Base-by-base conservation (phyloP, 2,888 invertebrate genomes). In the Synanthedon myopaeformis region DNA sequence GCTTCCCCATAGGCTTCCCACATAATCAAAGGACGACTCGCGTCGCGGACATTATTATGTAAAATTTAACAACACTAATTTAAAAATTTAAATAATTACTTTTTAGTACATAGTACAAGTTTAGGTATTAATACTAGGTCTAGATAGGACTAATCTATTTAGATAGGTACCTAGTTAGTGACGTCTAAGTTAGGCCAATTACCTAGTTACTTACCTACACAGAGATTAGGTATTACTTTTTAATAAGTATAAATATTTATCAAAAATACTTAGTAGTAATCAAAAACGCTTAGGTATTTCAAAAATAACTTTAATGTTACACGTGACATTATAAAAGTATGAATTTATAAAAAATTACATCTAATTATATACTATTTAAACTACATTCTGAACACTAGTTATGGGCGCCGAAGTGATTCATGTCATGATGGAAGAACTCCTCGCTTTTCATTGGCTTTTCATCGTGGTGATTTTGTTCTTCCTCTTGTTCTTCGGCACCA, bases 401-500 rank as follows among this genome's bases (percentile, higher is more conserved):
- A 45, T n/a, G 45, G 11, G 45, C 49, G 17, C 14, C 19, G 14
- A 19, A 1, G 4, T 13, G 12, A 45, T 13, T 45, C 17, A 17
- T 17, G 11, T 49, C 23, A 49, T 49, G 49, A 23, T 10, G 14
- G 5, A 14, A 13, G 5, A 12, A 12, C 4, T 50, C 42, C 11
- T 48, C 23, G n/a, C 45, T 14, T 13, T 45, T 6, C 45, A 13
- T 14, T 45, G 58, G 41, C 11, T 54, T 53, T 50, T 65, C 64
- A 2, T 60, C 57, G 13, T 67, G 63, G 51, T 61, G 66, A 12
- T 65, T 64, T n/a, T 66, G 69, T 2, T 64, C 45, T n/a, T 60
- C 62, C 2, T 67, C 19, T 5, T 59, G 56, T 3, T 69, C 68
- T 6, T 74, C 70, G 0, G 69, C 76, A 42, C 66, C 68, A 19